Base-by-base conservation (phyloP, 2,113 vertebrate species). In the Gulo gulo region DNA sequence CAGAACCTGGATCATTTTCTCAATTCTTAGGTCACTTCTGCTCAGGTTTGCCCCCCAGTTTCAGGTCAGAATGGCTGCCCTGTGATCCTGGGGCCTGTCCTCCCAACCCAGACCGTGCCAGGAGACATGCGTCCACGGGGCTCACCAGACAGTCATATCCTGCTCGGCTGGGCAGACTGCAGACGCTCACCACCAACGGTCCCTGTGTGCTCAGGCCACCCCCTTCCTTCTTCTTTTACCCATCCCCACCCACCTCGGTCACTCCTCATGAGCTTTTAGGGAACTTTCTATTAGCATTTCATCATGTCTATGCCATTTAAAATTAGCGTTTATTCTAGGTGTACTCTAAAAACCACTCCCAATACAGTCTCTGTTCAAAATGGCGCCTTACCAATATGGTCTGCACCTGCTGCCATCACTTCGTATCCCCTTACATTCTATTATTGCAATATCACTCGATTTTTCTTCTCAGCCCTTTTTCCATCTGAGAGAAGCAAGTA, bases 111-210 rank as follows among this genome's bases (percentile, higher is more conserved):
- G 84, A 24, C 20, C 2, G 63, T 20, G n/a, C 52, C 52, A 23
- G n/a, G n/a, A 69, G 4, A 78, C 42, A 14, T 7, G 3, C 4
- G 6, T 34, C 12, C 59, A 2, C 7, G 55, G 61, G 20, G 11
- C 10, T 34, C 31, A 7, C 47, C 0, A 2, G 7, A 50, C 15
- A 21, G 8, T n/a, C 63, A 13, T 24, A 24, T 15, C 16, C 34
- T 31, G 45, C 36, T 26, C 65, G 9, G 69, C 59, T 26, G 36
- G 34, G 82, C 57, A 63, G n/a, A 15, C 10, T 1, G 80, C 16
- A 18, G 4, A 7, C 20, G 7, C 52, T 24, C 84, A 1, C 50
- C 65, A 18, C 36, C 24, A 42, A 39, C 10, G 0, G 20, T 4
- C 14, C 10, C 29, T 18, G 4, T 7, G 39, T 31, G 52, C 10